These are phyloP conservation scores for Apantesis nais DNA, from an alignment of 2,888 invertebrate species.

Conservation along the genomic window DNA sequence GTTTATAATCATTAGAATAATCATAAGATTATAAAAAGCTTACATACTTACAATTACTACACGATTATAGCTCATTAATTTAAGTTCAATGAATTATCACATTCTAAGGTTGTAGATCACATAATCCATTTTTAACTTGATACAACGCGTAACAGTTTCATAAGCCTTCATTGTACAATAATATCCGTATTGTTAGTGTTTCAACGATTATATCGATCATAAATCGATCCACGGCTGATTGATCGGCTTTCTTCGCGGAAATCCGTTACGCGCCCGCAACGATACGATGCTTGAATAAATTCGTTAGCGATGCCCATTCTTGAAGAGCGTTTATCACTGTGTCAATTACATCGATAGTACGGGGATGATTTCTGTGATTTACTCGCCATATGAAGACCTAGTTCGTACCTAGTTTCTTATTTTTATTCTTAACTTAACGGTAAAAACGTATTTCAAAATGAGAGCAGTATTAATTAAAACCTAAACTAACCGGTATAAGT, in stretches of 20 bases:
- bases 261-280: conserved; percentile 34
- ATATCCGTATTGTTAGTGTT: conserved; percentile 39
- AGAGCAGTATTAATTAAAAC: neutral
- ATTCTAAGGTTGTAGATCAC: neutral
- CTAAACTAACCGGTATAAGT: neutral
- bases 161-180: conserved; percentile 11
- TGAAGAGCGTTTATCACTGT: conserved; percentile 37
- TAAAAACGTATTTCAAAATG: neutral
- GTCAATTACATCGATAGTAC: conserved; percentile 44
- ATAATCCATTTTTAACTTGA: neutral
- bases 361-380: conserved; percentile 1
- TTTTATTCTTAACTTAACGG: neutral
- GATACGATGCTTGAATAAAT: conserved; percentile 36
- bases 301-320: conserved; percentile 54
- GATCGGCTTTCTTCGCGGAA: conserved; percentile 50
- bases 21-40: neutral
- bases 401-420: neutral
- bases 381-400: neutral
- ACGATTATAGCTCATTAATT: neutral
- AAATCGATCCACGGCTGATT: conserved; percentile 42
- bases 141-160: neutral
- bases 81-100: neutral
- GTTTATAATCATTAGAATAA: too few relatives aligned
- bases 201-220: conserved; percentile 45
- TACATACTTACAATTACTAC: neutral